Evolutionary conservation across 2,888 invertebrate species (phyloP), one percentile per base, ranked within the genome.

Genomic region (Erebia palarica): DNA sequence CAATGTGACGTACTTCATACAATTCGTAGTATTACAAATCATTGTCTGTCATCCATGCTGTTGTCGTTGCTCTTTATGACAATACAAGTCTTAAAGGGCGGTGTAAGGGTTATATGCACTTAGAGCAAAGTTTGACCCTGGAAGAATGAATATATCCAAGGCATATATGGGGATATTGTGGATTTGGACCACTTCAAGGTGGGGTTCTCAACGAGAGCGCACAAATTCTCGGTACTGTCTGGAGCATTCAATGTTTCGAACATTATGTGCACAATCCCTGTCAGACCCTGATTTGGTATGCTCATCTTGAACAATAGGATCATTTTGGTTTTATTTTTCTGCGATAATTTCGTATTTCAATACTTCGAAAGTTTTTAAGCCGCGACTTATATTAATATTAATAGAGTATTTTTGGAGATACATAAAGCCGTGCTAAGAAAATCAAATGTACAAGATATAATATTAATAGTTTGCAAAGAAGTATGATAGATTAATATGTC

Each of bases 191-290:
- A 90, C 89, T 90, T 89, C 69, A 75, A 89, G 87, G 90, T 91
- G 90, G 90, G 75, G 82, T 90, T 91, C 75, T 76, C 72, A 77
- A 78, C 80, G 80, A 86, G 84, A 84, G 85, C 82, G 84, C 80
- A 85, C 79, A 80, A 70, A 74, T 84, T 84, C 82, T 82, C 80
- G 82, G 83, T 80, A 78, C 78, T 81, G 82, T 84, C 82, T 80
- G 82, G 84, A 85, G 83, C 81, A 82, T 82, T 82, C 81, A 84
- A 82, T 81, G 86, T 84, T 82, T 79, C 84, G 83, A 88, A 88
- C 82, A 83, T 87, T 83, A 49, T 84, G 86, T 86, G 86, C 86
- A 85, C 86, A 89, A 86, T 86, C 83, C 82, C 75, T 81, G 86
- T 86, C 88, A 86, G 87, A 88, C 90, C 85, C 90, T 87, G 90